Conservation (phyloP, 2,113 vertebrate species). For the Phocoena phocoena region DNA sequence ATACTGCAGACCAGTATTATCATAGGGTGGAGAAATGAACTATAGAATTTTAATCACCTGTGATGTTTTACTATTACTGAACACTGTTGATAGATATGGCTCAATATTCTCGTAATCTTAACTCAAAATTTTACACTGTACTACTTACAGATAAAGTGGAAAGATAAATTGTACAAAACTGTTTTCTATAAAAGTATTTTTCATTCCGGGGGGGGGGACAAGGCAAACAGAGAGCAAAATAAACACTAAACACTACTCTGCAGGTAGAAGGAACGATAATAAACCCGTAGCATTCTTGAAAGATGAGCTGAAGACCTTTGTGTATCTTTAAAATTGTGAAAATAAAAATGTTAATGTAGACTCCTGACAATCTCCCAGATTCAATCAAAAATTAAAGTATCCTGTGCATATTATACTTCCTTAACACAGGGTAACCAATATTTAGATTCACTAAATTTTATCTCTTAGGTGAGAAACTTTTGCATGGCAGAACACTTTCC, state of each 20-base stretch:
- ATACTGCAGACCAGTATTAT: not conserved
- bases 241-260: not conserved
- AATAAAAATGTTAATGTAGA: not conserved
- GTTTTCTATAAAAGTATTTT: constrained; percentile 6
- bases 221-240: not conserved
- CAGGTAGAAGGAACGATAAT: not conserved
- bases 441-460: not conserved
- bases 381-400: not conserved
- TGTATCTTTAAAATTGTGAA: not conserved
- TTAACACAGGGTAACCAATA: not conserved
- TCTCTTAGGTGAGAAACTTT: not conserved
- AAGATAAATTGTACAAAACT: not conserved
- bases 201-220: not conserved
- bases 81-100: not conserved
- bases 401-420: not conserved
- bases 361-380: not conserved
- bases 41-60: not conserved
- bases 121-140: not conserved
- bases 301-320: not conserved
- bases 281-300: not conserved
- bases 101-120: not conserved
- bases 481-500: not conserved
- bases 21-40: not conserved
- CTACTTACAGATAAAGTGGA: not conserved
- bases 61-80: constrained; percentile 8